A percentile compares a stretch with the other conserved stretches of the same genome.
Conservation (phyloP, 2,797 vertebrate genomes). For the Synaphobranchus kaupii region DNA sequence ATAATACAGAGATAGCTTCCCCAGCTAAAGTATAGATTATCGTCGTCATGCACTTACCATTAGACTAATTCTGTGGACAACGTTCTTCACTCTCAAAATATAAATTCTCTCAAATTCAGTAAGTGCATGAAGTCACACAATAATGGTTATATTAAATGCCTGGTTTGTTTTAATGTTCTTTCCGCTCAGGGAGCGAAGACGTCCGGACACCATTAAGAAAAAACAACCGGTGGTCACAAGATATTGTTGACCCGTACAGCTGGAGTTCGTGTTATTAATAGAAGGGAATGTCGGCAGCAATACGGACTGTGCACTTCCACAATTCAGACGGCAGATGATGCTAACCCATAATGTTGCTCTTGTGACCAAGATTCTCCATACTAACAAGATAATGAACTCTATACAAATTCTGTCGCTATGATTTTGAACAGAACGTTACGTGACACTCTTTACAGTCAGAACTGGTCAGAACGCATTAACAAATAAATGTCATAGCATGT, state of each 20-base stretch:
- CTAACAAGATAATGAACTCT: neutral
- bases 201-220: conserved; percentile 37
- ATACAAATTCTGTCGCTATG: neutral
- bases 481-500: conserved; percentile 41
- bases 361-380: neutral
- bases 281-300: conserved; percentile 63
- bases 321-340: conserved; percentile 6
- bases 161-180: neutral
- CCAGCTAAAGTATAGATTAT: neutral
- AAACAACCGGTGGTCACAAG: conserved; percentile 53
- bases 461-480: conserved; percentile 4
- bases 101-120: neutral
- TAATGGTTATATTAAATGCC: neutral
- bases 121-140: neutral
- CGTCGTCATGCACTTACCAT: conserved; percentile 43
- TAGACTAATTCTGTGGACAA: conserved; percentile 3
- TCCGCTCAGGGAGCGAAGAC: neutral
- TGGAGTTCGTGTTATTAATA: conserved; percentile 68
- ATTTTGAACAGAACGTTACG: neutral
- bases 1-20: neutral
- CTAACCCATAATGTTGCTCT: neutral
- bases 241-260: conserved; percentile 51
- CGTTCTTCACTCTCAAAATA: neutral
- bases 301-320: conserved; percentile 28
- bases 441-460: neutral